Base-by-base conservation (phyloP, 2,113 vertebrate species). In the Falco punctatus region DNA sequence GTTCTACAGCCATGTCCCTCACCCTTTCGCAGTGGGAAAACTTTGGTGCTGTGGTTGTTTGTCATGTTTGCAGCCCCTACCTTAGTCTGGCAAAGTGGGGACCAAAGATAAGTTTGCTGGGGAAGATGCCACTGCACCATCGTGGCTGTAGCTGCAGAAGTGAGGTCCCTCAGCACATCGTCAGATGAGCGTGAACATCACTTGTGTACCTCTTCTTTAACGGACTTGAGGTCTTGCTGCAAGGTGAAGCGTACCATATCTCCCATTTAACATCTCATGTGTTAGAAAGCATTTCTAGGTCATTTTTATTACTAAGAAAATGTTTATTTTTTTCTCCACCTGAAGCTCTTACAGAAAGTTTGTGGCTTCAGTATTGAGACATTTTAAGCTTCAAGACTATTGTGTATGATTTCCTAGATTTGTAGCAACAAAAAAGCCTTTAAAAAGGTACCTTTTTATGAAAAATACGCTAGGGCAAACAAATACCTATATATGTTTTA, bases 371-470 rank as follows among this genome's bases (percentile, higher is more conserved):
- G 71, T 57, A 51, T 71, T 32, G 61, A 95, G 71, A 75, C 82
- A 81, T 77, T 94, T 65, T 87, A 94, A 90, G 65, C 82, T 97
- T 97, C 75, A 28, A 73, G 88, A 96, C 65, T 92, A 67, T 94
- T 59, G 58, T 91, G 92, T 65, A 81, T 52, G 75, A 86, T 92
- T 94, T 92, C 82, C 93, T 94, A 83, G 94, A 88, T 95, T 93
- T 87, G 57, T 95, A 96, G 95, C 42, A 93, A 88, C 32, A 86
- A 92, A 30, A 52, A 57, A 72, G 62, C 87, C 79, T 95, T 94
- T 82, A 81, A 94, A 96, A 96, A 94, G 86, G 92, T 92, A 96
- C 11, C 54, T 96, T 90, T 95, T 95, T 97, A 96, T 79, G 90
- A 90, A 91, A 87, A 88, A 72, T 67, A 77, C 3, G 16, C 80